Evolutionary conservation across 2,888 invertebrate species (phyloP).

Genomic region (Patella caerulea): DNA sequence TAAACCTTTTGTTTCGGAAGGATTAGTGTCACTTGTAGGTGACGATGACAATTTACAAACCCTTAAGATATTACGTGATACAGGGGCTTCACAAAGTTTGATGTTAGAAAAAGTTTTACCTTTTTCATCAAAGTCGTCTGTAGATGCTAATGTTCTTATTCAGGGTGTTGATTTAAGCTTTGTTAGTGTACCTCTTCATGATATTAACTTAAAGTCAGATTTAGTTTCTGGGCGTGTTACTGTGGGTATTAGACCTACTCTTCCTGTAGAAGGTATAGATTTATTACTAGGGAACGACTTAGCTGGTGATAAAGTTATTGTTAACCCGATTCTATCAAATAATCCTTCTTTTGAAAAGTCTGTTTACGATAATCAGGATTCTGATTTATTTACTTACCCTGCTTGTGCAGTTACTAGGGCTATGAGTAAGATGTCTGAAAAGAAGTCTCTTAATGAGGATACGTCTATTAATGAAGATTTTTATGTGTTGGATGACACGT

Average conservation of each 20-base stretch:
- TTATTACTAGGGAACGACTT: constrained; percentile 36
- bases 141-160: constrained; percentile 30
- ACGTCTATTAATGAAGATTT: too few species aligned
- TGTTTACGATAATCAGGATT: too few species aligned
- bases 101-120: constrained; percentile 30
- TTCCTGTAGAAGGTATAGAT: constrained; percentile 34
- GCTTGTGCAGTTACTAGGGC: too few species aligned
- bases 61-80: constrained; percentile 34
- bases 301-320: constrained; percentile 27
- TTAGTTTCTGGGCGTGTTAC: constrained; percentile 31
- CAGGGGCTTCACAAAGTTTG: constrained; percentile 36
- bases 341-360: too few species aligned
- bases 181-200: constrained; percentile 34
- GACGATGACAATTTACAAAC: constrained; percentile 5
- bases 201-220: constrained; percentile 27
- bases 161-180: constrained; percentile 32
- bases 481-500: too few species aligned
- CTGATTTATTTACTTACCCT: too few species aligned
- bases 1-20: too few species aligned
- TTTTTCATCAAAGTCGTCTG: constrained; percentile 26
- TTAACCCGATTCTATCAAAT: constrained; percentile 15
- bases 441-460: too few species aligned
- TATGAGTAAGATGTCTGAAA: too few species aligned
- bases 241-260: constrained; percentile 30
- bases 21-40: background rate